Conservation (phyloP, 2,888 invertebrate species). For the Caenorhabditis auriculariae region DNA sequence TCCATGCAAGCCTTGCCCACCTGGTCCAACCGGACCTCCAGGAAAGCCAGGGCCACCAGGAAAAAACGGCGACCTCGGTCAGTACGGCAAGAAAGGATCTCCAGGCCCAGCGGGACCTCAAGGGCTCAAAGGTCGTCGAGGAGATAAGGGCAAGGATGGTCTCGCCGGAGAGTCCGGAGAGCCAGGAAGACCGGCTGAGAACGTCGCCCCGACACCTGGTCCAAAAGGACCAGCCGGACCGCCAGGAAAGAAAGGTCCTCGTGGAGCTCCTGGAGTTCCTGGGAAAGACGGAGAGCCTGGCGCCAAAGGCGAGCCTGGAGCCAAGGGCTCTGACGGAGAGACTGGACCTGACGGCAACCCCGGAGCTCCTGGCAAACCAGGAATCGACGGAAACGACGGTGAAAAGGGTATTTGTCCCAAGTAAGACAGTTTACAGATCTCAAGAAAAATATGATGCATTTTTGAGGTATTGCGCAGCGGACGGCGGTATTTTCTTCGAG, state of each 20-base stretch:
- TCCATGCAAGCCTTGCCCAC: conserved; percentile 25
- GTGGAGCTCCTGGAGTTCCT: conserved; percentile 31
- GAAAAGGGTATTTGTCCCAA: conserved; percentile 44
- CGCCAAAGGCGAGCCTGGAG: conserved; percentile 26
- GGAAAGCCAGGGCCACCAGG: conserved; percentile 27
- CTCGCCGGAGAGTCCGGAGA: conserved; percentile 34
- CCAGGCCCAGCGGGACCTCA: conserved; percentile 31
- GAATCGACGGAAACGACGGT: conserved; percentile 27
- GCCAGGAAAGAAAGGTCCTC: conserved; percentile 32
- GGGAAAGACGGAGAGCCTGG: conserved; percentile 42
- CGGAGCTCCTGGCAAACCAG: conserved; percentile 28
- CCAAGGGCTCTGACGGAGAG: conserved; percentile 18
- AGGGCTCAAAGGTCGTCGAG: conserved; percentile 36
- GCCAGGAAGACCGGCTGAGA: conserved; percentile 18
- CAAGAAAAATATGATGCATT: not conserved
- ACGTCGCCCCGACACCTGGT: conserved; percentile 15
- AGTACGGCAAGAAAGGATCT: conserved; percentile 30
- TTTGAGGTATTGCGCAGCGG: conserved; percentile 25
- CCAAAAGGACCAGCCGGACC: conserved; percentile 33
- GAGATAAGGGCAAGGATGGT: conserved; percentile 45
- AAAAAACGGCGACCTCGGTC: conserved; percentile 23
- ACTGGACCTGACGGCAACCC: conserved; percentile 32
- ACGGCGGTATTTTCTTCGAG: conserved; percentile 42
- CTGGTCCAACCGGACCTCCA: conserved; percentile 18
- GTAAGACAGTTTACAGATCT: not conserved